Evolutionary conservation across 2,888 invertebrate genomes (phyloP).

Genomic region (Phorcus lineatus): DNA sequence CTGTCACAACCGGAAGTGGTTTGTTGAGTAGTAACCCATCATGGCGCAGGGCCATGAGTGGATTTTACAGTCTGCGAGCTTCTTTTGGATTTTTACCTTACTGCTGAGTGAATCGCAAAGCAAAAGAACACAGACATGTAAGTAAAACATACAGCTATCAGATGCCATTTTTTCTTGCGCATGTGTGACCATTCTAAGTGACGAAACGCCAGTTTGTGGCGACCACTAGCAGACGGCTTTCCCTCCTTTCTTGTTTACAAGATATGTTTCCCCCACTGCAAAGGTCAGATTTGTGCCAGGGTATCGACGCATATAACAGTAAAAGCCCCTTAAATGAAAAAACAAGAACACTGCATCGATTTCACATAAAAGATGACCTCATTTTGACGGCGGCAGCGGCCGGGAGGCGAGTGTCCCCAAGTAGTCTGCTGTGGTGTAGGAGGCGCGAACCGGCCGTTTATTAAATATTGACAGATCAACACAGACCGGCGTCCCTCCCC

Average conservation of each 20-base stretch:
- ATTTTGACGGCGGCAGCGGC: background rate
- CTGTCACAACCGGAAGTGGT: constrained; percentile 46
- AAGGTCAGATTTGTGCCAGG: background rate
- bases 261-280: background rate
- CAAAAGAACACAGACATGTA: constrained; percentile 65
- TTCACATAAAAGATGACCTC: constrained; percentile 21
- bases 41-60: constrained; percentile 70
- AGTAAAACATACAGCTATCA: constrained; percentile 41
- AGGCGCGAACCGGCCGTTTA: constrained; percentile 10
- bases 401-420: too few relatives aligned
- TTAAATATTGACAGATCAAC: constrained; percentile 23
- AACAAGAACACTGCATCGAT: background rate
- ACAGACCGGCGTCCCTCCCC: background rate
- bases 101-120: constrained; percentile 64
- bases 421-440: background rate
- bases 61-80: constrained; percentile 61
- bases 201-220: background rate
- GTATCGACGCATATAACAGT: background rate
- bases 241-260: constrained; percentile 7
- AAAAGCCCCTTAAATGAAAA: background rate
- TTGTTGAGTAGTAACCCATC: constrained; percentile 56
- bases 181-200: constrained; percentile 4
- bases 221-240: background rate
- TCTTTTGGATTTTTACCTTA: constrained; percentile 67
- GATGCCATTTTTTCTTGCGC: background rate